Conservation (phyloP, 2,113 vertebrate genomes). For the Rhinopomastus cyanomelas region DNA sequence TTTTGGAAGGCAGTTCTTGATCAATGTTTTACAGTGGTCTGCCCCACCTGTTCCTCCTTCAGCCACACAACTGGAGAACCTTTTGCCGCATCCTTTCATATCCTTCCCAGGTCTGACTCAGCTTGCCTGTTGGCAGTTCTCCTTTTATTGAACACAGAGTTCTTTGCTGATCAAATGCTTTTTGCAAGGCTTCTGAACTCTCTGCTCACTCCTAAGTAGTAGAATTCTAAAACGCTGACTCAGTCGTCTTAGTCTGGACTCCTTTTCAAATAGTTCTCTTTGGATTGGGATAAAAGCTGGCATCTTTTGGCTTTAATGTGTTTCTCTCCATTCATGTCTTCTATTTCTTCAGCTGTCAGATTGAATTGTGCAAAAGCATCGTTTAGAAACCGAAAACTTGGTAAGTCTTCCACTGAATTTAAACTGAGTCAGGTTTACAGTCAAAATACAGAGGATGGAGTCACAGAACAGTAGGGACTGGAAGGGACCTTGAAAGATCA, state of each 20-base stretch:
- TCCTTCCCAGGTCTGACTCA: neutral
- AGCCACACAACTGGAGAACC: neutral
- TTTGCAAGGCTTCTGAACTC: neutral
- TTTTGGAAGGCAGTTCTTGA: neutral
- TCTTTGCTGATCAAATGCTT: constrained; percentile 35
- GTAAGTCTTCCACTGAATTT: neutral
- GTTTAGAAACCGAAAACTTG: neutral
- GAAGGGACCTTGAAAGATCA: no score
- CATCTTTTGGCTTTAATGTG: neutral
- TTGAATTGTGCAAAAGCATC: neutral
- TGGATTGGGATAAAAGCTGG: neutral
- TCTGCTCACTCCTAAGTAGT: neutral
- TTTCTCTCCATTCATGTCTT: neutral
- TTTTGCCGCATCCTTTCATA: constrained; percentile 24
- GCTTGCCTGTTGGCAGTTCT: constrained; percentile 18
- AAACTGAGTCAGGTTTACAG: neutral
- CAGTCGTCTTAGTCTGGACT: constrained; percentile 20
- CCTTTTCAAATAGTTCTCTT: constrained; percentile 1
- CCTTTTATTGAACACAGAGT: constrained; percentile 24
- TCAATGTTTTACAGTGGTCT: neutral
- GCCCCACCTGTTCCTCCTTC: neutral
- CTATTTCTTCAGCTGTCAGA: neutral
- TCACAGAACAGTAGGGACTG: no score
- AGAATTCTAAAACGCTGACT: constrained; percentile 40
- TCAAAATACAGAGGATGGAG: neutral